phyloP scores from a whole-genome alignment of 2,113 vertebrate genomes.

The Bos javanicus region DNA sequence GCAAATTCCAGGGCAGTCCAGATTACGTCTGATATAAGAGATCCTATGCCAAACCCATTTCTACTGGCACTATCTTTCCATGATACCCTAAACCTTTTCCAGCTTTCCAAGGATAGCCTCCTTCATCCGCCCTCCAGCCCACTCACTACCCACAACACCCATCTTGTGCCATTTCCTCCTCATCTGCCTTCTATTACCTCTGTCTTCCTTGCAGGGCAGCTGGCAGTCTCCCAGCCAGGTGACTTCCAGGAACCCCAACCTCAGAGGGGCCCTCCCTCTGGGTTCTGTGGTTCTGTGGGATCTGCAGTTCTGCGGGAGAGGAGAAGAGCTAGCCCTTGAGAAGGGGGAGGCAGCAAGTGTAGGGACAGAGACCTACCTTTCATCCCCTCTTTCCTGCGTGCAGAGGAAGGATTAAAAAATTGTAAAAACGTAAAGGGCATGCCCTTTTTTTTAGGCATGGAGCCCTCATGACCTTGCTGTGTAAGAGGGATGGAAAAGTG shows the following conservation, averaged over 20 bases:
- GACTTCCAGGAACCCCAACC: neutral
- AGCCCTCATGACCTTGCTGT: neutral
- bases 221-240: neutral
- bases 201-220: rapidly evolving
- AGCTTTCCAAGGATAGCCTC: neutral
- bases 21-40: neutral
- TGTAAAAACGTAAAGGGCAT: neutral
- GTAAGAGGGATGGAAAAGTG: neutral
- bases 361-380: neutral
- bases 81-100: neutral
- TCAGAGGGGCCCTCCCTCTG: neutral
- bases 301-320: neutral
- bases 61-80: too few relatives aligned
- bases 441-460: neutral
- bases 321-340: rapidly evolving
- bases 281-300: neutral
- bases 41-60: neutral
- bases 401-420: neutral
- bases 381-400: neutral
- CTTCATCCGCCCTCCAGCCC: too few relatives aligned
- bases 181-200: neutral
- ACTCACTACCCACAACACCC: rapidly evolving
- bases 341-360: neutral
- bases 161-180: neutral
- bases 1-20: neutral